Percentiles rank a stretch among this genome's conserved stretches.
Conservation (phyloP, 2,113 vertebrate species). For the crab-eating macaque (Macaca fascicularis) region DNA sequence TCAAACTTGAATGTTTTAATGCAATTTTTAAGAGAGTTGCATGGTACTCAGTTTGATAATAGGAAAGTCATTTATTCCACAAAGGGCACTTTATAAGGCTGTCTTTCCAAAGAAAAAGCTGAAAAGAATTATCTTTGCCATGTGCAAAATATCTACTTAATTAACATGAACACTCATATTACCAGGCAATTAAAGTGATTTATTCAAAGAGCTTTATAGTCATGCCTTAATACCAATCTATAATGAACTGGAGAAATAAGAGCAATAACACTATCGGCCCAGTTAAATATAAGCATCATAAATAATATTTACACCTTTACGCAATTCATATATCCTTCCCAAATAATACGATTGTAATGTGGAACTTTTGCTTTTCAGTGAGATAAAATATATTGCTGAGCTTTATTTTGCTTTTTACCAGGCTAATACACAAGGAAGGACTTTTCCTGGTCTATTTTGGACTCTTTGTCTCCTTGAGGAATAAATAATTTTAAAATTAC, state of each 20-base stretch:
- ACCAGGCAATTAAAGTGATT: conserved; percentile 72
- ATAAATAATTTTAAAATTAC: conserved; percentile 35
- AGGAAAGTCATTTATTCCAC: conserved; percentile 42
- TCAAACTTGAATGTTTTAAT: not conserved
- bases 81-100: conserved; percentile 40
- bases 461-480: conserved; percentile 30
- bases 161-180: conserved; percentile 67
- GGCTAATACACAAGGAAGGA: not conserved
- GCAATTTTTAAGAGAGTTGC: not conserved
- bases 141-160: conserved; percentile 69
- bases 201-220: conserved; percentile 58
- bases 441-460: conserved; percentile 1
- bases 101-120: conserved; percentile 57
- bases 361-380: conserved; percentile 5
- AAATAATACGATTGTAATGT: conserved; percentile 5
- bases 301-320: conserved; percentile 57
- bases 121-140: conserved; percentile 54
- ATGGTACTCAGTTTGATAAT: conserved; percentile 31
- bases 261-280: conserved; percentile 12
- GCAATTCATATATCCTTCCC: conserved; percentile 52
- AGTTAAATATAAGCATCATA: conserved; percentile 52
- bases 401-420: conserved; percentile 24
- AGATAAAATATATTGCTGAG: conserved; percentile 5
- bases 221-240: conserved; percentile 50
- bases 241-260: conserved; percentile 60